Evolutionary conservation across 1,140 invertebrate genomes (phyloP), one percentile per base, ranked within the genome.

Genomic region (Pomacea maculata): DNA sequence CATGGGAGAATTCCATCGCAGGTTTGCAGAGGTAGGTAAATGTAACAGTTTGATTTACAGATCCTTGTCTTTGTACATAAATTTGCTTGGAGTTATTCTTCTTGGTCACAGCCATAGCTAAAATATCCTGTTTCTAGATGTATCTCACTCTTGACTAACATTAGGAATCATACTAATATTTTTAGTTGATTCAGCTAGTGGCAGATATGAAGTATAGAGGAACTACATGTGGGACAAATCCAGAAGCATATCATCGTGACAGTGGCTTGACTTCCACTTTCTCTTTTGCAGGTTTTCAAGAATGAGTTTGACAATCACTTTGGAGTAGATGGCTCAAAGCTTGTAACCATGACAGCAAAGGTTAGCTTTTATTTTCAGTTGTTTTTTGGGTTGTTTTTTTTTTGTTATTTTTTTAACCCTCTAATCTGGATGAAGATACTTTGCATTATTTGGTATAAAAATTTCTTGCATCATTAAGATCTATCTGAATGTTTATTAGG

Each of bases 281-380:
- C 54, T 77, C n/a, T 73, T 72, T 85, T 85, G 52, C 83, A 90
- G 89, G 82, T 67, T 77, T 89, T 87, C 76, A 87, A 86, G 68
- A 83, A 85, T 21, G 87, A 90, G 74, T 84, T 91, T 82, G 86
- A 89, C n/a, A 87, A 80, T n/a, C n/a, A 71, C 21, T 90, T 90
- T 88, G 90, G 90, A 19, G 84, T 80, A 75, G 84, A 86, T 83
- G 90, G 89, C 29, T 80, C 82, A 5, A 90, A 90, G 65, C 57
- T 91, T n/a, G 73, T 74, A 25, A 78, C 52, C 17, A 89, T 90
- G 88, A 76, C 83, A 29, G n/a, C 72, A 63, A 87, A 86, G 84
- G 89, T 89, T 84, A 81, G 57, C 17, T 57, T 34, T 19, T 70
- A 14, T 9, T 45, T 34, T 0, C 11, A 3, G 64, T 14, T 78